Evolutionary conservation across 2,888 invertebrate species (phyloP).

Genomic region (Hecatera dysodea): DNA sequence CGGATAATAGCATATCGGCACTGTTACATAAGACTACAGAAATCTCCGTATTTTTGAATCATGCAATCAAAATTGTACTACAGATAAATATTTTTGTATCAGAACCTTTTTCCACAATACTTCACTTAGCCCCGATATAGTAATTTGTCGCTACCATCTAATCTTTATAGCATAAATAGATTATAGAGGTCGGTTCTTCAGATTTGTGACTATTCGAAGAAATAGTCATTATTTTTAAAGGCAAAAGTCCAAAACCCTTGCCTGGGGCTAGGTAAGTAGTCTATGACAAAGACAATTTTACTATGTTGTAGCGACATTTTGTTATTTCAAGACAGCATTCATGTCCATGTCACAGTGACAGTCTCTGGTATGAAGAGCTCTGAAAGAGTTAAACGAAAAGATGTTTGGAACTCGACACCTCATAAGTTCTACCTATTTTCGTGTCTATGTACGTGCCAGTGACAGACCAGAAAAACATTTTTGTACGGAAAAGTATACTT

Average conservation of each 20-base stretch:
- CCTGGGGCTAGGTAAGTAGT: not conserved
- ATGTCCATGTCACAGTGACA: too few species aligned
- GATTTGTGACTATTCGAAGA: not conserved
- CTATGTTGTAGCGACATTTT: not conserved
- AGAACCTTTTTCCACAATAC: not conserved
- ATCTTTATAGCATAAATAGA: slow-evolving; percentile 14
- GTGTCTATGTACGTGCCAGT: not conserved
- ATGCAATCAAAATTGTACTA: not conserved
- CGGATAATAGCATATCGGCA: too few species aligned
- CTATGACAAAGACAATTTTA: not conserved
- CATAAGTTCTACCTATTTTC: not conserved
- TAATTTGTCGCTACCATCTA: not conserved
- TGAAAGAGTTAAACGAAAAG: not conserved
- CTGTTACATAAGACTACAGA: too few species aligned
- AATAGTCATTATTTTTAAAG: not conserved
- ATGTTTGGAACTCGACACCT: not conserved
- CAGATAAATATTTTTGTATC: not conserved
- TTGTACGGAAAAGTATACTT: too few species aligned
- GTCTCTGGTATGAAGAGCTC: not conserved
- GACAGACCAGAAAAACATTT: not conserved
- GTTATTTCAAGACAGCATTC: not conserved
- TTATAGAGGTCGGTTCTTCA: not conserved
- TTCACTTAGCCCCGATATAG: not conserved
- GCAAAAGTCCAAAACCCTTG: not conserved
- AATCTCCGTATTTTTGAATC: too few species aligned